Conservation (phyloP, 2,888 invertebrate species). For the Crematogaster levior region DNA sequence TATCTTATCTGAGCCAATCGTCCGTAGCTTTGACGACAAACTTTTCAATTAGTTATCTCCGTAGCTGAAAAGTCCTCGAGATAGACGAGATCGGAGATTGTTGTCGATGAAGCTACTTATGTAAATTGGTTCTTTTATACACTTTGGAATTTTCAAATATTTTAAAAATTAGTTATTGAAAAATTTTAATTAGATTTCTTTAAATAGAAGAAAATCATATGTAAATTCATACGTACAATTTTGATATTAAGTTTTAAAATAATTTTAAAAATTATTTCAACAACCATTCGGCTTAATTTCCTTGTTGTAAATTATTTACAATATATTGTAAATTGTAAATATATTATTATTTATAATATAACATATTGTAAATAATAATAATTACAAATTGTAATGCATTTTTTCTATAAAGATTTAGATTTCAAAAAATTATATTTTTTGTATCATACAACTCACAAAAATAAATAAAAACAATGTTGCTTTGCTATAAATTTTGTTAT, state of each 20-base stretch:
- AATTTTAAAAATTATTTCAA: background rate
- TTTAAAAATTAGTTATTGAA: background rate
- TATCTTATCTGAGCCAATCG: slow-evolving; percentile 1
- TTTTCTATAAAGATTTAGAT: slow-evolving; percentile 1
- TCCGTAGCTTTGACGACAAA: background rate
- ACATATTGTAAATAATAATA: too few relatives aligned
- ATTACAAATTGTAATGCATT: too few relatives aligned
- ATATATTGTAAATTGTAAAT: background rate
- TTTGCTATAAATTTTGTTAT: too few relatives aligned
- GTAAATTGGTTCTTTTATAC: slow-evolving; percentile 50
- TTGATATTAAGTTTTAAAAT: background rate
- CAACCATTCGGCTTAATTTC: background rate
- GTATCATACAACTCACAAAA: background rate
- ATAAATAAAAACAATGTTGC: background rate
- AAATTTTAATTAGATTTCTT: slow-evolving; percentile 8
- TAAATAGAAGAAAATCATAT: background rate
- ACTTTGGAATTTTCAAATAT: background rate
- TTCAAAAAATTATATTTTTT: background rate
- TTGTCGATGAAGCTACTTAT: slow-evolving; percentile 43
- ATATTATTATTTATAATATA: too few relatives aligned
- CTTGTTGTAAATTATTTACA: background rate
- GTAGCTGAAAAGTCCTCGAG: slow-evolving; percentile 14
- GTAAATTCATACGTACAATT: background rate
- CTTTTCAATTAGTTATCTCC: slow-evolving; percentile 2
- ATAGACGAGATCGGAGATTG: slow-evolving; percentile 30